A percentile compares a stretch with the other conserved stretches of the same genome.
Evolutionary conservation across 2,113 vertebrate genomes (phyloP).

Genomic region (Notothenia coriiceps): DNA sequence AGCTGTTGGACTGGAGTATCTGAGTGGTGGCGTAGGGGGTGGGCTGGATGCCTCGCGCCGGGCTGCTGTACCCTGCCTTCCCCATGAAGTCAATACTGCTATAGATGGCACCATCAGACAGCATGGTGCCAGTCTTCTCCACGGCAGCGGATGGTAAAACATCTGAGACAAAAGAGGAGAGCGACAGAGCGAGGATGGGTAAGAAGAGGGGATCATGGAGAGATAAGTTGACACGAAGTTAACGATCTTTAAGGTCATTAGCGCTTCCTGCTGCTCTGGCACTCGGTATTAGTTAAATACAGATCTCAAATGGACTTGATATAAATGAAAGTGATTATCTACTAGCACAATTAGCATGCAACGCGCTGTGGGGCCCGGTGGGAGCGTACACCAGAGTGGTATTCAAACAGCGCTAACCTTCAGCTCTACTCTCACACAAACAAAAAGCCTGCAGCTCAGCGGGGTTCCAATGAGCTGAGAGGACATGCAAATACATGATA

Average conservation of each 20-base stretch:
- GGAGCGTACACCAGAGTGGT: conserved; percentile 65
- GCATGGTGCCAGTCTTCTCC: conserved; percentile 95
- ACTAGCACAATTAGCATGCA: conserved; percentile 80
- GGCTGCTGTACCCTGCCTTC: conserved; percentile 93
- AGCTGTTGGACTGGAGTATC: conserved; percentile 96
- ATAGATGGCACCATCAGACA: conserved; percentile 97
- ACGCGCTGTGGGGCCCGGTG: conserved; percentile 64
- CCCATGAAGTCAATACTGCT: conserved; percentile 98
- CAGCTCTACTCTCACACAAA: conserved; percentile 55
- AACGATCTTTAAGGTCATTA: conserved; percentile 83
- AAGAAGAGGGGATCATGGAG: conserved; percentile 50
- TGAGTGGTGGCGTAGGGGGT: conserved; percentile 96
- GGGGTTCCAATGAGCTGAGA: conserved; percentile 30
- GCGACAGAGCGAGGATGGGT: conserved; percentile 62
- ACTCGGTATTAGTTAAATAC: conserved; percentile 71
- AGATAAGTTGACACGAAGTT: conserved; percentile 71
- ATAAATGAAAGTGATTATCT: conserved; percentile 85
- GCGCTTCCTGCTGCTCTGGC: conserved; percentile 74
- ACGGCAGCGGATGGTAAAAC: conserved; percentile 90
- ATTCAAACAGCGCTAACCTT: conserved; percentile 79
- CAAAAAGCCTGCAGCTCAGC: conserved; percentile 44
- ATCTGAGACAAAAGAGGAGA: conserved; percentile 83
- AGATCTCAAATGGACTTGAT: conserved; percentile 78
- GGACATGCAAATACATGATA: conserved; percentile 43
- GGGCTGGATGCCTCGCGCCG: conserved; percentile 90